These are phyloP conservation scores for Cerceris rybyensis DNA, from an alignment of 2,888 invertebrate species.

Conservation along the genomic window DNA sequence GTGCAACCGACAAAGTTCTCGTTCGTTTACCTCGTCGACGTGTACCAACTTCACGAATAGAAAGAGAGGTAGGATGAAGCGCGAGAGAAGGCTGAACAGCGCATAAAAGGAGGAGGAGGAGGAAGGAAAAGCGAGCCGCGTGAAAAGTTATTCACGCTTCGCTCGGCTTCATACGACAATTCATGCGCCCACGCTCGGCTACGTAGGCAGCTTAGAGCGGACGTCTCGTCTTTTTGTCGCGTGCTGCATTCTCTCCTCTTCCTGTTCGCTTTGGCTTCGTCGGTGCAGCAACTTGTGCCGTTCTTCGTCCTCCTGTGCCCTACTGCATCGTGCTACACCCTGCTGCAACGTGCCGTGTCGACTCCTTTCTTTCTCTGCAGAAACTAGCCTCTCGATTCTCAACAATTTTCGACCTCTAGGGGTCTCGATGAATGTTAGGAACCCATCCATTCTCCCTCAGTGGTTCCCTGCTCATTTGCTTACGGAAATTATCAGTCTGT, in stretches of 20 bases:
- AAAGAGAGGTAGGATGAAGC: background rate
- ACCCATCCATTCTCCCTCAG: no score
- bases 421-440: background rate
- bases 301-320: no score
- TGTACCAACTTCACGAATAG: slow-evolving; percentile 9
- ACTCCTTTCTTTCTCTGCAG: background rate
- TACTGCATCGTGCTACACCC: no score
- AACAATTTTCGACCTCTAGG: slow-evolving; percentile 2
- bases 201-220: slow-evolving; percentile 49
- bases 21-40: slow-evolving; percentile 23
- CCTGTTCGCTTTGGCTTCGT: slow-evolving; percentile 4
- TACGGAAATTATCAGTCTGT: no score
- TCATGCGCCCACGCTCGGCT: slow-evolving; percentile 42
- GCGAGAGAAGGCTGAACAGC: slow-evolving; percentile 7
- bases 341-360: background rate
- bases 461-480: no score
- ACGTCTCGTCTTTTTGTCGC: slow-evolving; percentile 44
- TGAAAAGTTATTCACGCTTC: slow-evolving; percentile 58
- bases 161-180: slow-evolving; percentile 45
- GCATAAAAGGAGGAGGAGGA: slow-evolving; percentile 4
- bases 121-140: slow-evolving; percentile 52
- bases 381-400: background rate
- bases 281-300: background rate
- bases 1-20: slow-evolving; percentile 17
- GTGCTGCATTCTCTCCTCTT: slow-evolving; percentile 21